Evolutionary conservation across 2,113 vertebrate genomes (phyloP).

Genomic region (Gallinago jamesoni): DNA sequence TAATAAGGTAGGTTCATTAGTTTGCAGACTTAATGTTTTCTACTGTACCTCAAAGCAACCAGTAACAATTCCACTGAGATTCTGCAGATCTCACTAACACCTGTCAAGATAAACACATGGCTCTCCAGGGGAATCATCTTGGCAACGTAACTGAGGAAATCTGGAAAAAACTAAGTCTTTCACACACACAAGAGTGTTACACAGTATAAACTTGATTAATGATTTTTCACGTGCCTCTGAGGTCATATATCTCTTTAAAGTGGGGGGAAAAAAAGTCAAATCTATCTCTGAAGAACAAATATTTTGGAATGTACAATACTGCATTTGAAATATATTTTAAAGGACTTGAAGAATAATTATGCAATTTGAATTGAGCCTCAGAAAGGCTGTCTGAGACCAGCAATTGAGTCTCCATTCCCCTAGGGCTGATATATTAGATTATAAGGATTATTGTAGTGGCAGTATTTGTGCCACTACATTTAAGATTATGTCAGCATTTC

Average conservation of each 20-base stretch:
- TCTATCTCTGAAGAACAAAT: slow-evolving; percentile 56
- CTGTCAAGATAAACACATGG: slow-evolving; percentile 80
- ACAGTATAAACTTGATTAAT: slow-evolving; percentile 56
- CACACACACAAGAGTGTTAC: slow-evolving; percentile 23
- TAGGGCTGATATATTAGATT: slow-evolving; percentile 60
- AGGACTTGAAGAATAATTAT: slow-evolving; percentile 54
- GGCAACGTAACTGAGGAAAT: slow-evolving; percentile 68
- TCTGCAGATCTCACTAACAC: slow-evolving; percentile 71
- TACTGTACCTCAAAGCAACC: slow-evolving; percentile 69
- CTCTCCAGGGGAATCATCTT: slow-evolving; percentile 73
- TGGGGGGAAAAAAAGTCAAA: not conserved
- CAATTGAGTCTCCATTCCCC: slow-evolving; percentile 31
- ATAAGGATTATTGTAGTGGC: slow-evolving; percentile 42
- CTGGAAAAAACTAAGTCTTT: slow-evolving; percentile 59
- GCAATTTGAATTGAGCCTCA: slow-evolving; percentile 36
- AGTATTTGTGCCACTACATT: slow-evolving; percentile 55
- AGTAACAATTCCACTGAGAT: slow-evolving; percentile 75
- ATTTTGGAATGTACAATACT: slow-evolving; percentile 9
- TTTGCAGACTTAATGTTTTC: slow-evolving; percentile 73
- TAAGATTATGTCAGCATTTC: slow-evolving; percentile 60
- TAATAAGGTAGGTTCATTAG: slow-evolving; percentile 77
- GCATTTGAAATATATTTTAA: slow-evolving; percentile 49
- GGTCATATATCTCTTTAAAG: slow-evolving; percentile 54
- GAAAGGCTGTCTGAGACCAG: slow-evolving; percentile 34
- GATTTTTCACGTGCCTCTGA: slow-evolving; percentile 51